Conservation (phyloP, 2,113 vertebrate species). For the Gymnocephalus cernua region DNA sequence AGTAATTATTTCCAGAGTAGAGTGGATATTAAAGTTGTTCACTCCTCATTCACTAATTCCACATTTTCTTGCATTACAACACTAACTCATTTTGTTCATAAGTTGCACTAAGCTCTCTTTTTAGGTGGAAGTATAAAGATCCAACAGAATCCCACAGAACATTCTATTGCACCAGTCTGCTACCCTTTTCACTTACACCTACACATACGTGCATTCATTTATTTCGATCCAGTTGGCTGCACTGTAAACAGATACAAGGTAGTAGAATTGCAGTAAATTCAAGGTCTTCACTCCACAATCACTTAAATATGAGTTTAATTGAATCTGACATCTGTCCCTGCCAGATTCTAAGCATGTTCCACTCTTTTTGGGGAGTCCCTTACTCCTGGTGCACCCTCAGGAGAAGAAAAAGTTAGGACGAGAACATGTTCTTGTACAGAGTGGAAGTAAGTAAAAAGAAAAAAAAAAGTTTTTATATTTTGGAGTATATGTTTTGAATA, state of each 20-base stretch:
- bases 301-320: slow-evolving; percentile 22
- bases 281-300: slow-evolving; percentile 1
- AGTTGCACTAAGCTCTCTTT: background rate
- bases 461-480: background rate
- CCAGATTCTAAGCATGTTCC: background rate
- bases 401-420: background rate
- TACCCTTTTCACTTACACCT: background rate
- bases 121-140: background rate
- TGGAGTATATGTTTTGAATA: background rate
- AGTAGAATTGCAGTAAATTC: background rate
- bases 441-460: background rate
- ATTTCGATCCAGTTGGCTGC: background rate
- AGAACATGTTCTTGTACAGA: slow-evolving; percentile 2
- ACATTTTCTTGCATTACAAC: background rate
- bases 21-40: background rate
- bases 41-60: background rate
- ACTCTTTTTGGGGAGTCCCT: background rate
- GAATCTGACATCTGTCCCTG: background rate
- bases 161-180: background rate
- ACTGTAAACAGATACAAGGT: background rate
- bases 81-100: background rate
- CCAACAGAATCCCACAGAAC: background rate
- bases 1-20: slow-evolving; percentile 8
- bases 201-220: background rate
- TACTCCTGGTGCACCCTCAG: background rate